Evolutionary conservation across 2,113 vertebrate species (phyloP).

Genomic region (Oryzias woworae): DNA sequence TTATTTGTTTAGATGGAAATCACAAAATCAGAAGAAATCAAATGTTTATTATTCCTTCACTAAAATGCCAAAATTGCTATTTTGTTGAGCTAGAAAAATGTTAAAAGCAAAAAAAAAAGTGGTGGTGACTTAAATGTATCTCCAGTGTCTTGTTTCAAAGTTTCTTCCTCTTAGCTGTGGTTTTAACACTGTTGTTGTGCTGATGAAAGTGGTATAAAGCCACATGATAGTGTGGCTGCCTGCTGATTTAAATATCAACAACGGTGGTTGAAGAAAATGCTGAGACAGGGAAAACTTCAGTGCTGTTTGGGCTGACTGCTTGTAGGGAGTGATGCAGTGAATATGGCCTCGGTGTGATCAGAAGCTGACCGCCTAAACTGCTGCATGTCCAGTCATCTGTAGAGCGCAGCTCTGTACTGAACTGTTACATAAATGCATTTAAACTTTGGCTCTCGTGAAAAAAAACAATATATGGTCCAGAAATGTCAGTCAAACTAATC

Average conservation of each 20-base stretch:
- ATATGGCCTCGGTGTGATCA: not conserved
- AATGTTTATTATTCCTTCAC: too few relatives aligned
- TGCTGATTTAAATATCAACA: constrained; percentile 11
- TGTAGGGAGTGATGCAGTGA: not conserved
- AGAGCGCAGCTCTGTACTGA: constrained; percentile 1
- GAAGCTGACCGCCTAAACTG: not conserved
- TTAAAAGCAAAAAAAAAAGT: not conserved
- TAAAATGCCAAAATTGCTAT: too few relatives aligned
- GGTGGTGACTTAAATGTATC: not conserved
- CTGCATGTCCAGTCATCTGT: constrained; percentile 14
- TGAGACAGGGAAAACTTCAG: not conserved
- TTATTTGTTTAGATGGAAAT: too few relatives aligned
- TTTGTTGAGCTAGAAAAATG: too few relatives aligned
- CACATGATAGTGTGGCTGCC: constrained; percentile 18
- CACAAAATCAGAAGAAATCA: too few relatives aligned
- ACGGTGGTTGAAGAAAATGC: constrained; percentile 14
- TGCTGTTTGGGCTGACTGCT: not conserved
- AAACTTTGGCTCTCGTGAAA: constrained; percentile 15
- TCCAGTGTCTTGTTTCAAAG: not conserved
- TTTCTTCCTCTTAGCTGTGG: not conserved
- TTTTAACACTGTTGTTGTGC: constrained; percentile 9
- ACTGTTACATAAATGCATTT: not conserved
- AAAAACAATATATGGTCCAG: constrained; percentile 6
- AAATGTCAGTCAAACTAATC: constrained; percentile 10
- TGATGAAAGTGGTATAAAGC: constrained; percentile 16